phyloP scores from a whole-genome alignment of 2,113 vertebrate species.

The Oreochromis niloticus region DNA sequence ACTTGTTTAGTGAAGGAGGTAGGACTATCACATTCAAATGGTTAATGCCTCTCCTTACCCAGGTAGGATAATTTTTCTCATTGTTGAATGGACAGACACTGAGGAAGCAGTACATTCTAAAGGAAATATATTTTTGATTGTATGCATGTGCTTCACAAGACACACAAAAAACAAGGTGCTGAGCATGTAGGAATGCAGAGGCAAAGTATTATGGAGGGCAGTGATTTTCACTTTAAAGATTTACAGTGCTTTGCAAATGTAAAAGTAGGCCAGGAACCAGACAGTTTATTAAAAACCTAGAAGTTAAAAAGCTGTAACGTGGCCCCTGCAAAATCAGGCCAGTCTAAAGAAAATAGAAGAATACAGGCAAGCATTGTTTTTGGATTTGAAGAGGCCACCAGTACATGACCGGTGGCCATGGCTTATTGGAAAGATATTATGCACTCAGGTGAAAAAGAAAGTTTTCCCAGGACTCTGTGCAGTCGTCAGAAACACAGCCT shows the following conservation, averaged over 20 bases:
- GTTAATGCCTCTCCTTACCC: accelerated
- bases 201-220: background rate
- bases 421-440: background rate
- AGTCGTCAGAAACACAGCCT: background rate
- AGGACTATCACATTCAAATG: background rate
- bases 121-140: background rate
- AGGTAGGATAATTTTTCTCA: background rate
- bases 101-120: background rate
- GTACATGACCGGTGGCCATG: background rate
- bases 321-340: background rate
- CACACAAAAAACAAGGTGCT: background rate
- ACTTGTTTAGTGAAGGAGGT: background rate
- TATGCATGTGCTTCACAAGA: background rate
- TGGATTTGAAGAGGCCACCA: background rate
- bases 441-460: background rate
- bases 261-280: background rate
- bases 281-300: background rate
- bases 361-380: background rate
- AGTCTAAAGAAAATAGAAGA: background rate
- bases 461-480: background rate
- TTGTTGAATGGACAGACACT: background rate
- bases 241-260: background rate
- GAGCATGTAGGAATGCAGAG: conserved; percentile 10
- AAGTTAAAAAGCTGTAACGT: background rate
- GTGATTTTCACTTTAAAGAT: background rate